These are phyloP conservation scores for Drosophila pruinosa DNA, from an alignment of 1,140 invertebrate genomes.

Conservation along the genomic window DNA sequence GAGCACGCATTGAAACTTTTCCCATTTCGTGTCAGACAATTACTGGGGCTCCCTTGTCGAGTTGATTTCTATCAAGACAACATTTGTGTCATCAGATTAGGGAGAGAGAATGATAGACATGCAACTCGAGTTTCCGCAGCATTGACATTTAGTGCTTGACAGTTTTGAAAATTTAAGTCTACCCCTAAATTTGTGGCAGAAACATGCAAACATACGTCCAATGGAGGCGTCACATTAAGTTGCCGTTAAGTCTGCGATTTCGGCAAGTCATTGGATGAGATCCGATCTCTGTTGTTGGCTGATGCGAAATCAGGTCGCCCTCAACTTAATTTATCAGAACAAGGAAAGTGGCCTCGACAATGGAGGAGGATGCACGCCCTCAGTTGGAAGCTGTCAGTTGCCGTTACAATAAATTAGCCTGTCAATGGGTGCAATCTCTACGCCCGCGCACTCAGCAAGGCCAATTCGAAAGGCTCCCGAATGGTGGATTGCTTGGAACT, in stretches of 20 bases:
- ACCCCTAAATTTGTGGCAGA: conserved; percentile 2
- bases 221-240: conserved; percentile 62
- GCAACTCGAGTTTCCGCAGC: no score
- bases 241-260: conserved; percentile 75
- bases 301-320: conserved; percentile 58
- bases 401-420: conserved; percentile 78
- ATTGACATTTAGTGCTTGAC: conserved; percentile 6
- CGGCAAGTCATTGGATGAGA: conserved; percentile 51
- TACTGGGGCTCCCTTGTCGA: conserved; percentile 38
- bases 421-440: conserved; percentile 55
- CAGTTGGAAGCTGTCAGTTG: conserved; percentile 56
- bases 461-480: neutral
- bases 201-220: conserved; percentile 32
- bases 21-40: conserved; percentile 48
- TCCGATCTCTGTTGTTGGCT: neutral
- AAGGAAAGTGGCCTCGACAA: conserved; percentile 52
- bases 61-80: conserved; percentile 58
- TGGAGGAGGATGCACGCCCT: neutral
- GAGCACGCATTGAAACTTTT: conserved; percentile 48
- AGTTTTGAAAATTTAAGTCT: conserved; percentile 7
- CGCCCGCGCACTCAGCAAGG: conserved; percentile 28
- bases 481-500: neutral
- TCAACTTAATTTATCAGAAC: conserved; percentile 69
- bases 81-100: conserved; percentile 72
- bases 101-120: conserved; percentile 31